These are phyloP conservation scores for Atherix ibis DNA, from an alignment of 2,888 invertebrate species.

Conservation along the genomic window DNA sequence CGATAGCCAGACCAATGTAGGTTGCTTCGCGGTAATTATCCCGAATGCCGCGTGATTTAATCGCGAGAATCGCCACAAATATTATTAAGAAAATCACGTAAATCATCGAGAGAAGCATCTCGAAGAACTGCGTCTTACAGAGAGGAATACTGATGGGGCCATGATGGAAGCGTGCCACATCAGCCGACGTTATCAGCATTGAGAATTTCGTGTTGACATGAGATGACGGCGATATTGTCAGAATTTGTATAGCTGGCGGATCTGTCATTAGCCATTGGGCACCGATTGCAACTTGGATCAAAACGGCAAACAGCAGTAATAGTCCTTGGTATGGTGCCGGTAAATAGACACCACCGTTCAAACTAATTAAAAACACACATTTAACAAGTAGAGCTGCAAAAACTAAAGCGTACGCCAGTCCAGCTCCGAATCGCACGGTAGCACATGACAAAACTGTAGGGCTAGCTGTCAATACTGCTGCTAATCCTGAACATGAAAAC, in stretches of 20 bases:
- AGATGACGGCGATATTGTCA: conserved; percentile 28
- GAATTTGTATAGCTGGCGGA: conserved; percentile 45
- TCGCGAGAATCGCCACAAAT: conserved; percentile 69
- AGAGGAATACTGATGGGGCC: conserved; percentile 26
- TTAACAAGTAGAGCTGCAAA: conserved; percentile 86
- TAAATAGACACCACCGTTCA: conserved; percentile 80
- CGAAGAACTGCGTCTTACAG: conserved; percentile 53
- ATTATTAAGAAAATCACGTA: conserved; percentile 74
- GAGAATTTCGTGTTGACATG: conserved; percentile 15
- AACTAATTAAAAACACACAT: conserved; percentile 81
- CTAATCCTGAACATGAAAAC: conserved; percentile 65
- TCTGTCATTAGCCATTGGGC: conserved; percentile 71
- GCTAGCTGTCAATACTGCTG: conserved; percentile 59
- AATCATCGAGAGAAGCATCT: conserved; percentile 60
- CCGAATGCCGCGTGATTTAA: conserved; percentile 73
- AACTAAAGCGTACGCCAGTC: conserved; percentile 68
- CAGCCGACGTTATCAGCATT: conserved; percentile 15
- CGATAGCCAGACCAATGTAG: conserved; percentile 78
- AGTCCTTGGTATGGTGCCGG: conserved; percentile 86
- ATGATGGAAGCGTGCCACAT: conserved; percentile 27
- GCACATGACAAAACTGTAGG: conserved; percentile 70
- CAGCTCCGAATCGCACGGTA: conserved; percentile 65
- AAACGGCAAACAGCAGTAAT: conserved; percentile 75
- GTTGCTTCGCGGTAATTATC: conserved; percentile 89
- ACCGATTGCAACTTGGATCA: conserved; percentile 75